These are phyloP conservation scores for Potamilus streckersoni DNA, from an alignment of 1,140 invertebrate species.

Conservation along the genomic window DNA sequence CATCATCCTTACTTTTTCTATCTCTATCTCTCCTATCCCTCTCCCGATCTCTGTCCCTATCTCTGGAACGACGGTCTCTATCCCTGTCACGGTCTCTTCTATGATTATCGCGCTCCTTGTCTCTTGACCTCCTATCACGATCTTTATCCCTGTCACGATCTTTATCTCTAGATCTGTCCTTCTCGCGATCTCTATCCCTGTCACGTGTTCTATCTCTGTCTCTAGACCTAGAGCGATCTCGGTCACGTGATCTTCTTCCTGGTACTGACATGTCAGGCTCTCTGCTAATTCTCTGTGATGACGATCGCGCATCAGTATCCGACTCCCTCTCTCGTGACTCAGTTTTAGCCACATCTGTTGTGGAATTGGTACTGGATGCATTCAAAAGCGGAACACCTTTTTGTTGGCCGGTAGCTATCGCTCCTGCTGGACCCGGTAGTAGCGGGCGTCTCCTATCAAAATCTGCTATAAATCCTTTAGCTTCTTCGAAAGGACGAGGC, in stretches of 20 bases:
- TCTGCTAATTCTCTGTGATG: neutral
- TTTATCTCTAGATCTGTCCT: slow-evolving; percentile 16
- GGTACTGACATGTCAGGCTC: slow-evolving; percentile 7
- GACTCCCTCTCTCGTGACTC: neutral
- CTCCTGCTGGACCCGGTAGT: neutral
- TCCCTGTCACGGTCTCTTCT: slow-evolving; percentile 41
- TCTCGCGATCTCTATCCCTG: slow-evolving; percentile 33
- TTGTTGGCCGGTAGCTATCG: neutral
- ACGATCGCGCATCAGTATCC: neutral
- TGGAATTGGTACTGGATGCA: neutral
- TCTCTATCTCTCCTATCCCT: slow-evolving; percentile 14
- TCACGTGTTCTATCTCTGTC: slow-evolving; percentile 20
- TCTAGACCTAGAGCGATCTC: slow-evolving; percentile 1
- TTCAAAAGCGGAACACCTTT: slow-evolving; percentile 1
- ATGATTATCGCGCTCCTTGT: slow-evolving; percentile 30
- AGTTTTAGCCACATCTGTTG: neutral
- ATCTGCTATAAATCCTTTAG: neutral
- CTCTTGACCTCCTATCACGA: slow-evolving; percentile 27
- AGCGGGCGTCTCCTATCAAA: neutral
- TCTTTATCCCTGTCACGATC: slow-evolving; percentile 37
- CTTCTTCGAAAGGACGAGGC: neutral
- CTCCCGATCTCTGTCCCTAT: slow-evolving; percentile 7
- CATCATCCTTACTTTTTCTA: slow-evolving; percentile 9
- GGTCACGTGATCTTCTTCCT: slow-evolving; percentile 23
- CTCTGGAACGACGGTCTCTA: slow-evolving; percentile 22